Evolutionary conservation across 2,113 vertebrate species (phyloP).

Genomic region (Triplophysa rosa): DNA sequence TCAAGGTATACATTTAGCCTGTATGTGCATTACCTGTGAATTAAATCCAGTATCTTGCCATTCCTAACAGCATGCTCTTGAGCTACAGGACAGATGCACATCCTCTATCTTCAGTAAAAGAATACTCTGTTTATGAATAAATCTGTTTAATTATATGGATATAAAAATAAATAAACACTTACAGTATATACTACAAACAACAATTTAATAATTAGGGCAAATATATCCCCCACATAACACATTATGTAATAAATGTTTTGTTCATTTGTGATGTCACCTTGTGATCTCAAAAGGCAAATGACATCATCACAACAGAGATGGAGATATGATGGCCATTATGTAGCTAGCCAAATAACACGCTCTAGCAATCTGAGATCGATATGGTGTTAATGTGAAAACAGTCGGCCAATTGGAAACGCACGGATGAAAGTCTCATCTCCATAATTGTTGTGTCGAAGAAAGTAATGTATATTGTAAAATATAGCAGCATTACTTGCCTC

Average conservation of each 20-base stretch:
- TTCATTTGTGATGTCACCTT: conserved; percentile 5
- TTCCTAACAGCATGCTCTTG: no score
- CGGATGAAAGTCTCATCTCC: conserved; percentile 54
- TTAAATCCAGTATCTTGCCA: no score
- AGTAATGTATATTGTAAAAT: conserved; percentile 51
- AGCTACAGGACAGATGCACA: no score
- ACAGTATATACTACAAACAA: no score
- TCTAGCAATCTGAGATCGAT: conserved; percentile 58
- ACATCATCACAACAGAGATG: conserved; percentile 51
- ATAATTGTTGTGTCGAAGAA: conserved; percentile 59
- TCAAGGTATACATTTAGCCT: no score
- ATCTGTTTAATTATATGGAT: no score
- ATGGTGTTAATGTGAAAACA: conserved; percentile 54
- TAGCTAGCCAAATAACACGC: conserved; percentile 53
- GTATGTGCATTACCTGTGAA: no score
- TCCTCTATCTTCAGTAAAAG: no score
- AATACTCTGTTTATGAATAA: no score
- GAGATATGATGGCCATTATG: conserved; percentile 54
- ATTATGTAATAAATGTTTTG: neutral
- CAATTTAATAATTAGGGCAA: neutral
- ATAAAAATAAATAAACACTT: no score
- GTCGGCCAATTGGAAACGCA: conserved; percentile 50
- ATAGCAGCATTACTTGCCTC: conserved; percentile 45
- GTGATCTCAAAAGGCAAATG: conserved; percentile 46
- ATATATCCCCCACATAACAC: neutral